Conservation (phyloP, 2,888 invertebrate species). For the Netelia fuscicornis region DNA sequence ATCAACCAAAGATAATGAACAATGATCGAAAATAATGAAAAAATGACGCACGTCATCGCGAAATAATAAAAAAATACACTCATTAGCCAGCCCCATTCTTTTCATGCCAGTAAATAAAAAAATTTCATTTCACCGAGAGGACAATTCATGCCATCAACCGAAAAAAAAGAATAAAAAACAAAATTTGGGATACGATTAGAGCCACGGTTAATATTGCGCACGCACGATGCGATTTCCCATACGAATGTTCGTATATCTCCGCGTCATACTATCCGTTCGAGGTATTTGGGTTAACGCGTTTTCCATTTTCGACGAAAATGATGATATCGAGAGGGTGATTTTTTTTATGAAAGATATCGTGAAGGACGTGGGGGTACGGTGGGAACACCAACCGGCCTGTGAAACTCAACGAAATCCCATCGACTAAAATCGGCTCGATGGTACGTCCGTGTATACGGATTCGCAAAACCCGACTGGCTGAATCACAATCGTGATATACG, state of each 20-base stretch:
- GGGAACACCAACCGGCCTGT: neutral
- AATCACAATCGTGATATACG: constrained; percentile 5
- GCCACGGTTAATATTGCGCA: neutral
- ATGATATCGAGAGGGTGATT: neutral
- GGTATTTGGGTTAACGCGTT: constrained; percentile 29
- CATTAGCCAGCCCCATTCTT: neutral
- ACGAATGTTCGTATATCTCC: neutral
- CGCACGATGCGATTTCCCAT: neutral
- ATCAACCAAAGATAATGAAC: no score
- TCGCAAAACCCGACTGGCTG: neutral
- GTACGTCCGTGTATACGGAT: neutral
- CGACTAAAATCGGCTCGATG: neutral
- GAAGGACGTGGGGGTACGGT: neutral
- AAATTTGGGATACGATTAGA: neutral
- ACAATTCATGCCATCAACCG: neutral
- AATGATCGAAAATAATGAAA: no score
- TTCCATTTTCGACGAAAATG: constrained; percentile 32
- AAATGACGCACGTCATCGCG: no score
- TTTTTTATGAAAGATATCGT: no score
- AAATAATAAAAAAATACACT: no score
- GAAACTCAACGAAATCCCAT: neutral
- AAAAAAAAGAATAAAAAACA: neutral
- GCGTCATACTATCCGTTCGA: neutral
- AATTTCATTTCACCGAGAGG: neutral
- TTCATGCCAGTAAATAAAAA: neutral